Conservation (phyloP, 2,113 vertebrate species). For the Hippocampus zosterae region DNA sequence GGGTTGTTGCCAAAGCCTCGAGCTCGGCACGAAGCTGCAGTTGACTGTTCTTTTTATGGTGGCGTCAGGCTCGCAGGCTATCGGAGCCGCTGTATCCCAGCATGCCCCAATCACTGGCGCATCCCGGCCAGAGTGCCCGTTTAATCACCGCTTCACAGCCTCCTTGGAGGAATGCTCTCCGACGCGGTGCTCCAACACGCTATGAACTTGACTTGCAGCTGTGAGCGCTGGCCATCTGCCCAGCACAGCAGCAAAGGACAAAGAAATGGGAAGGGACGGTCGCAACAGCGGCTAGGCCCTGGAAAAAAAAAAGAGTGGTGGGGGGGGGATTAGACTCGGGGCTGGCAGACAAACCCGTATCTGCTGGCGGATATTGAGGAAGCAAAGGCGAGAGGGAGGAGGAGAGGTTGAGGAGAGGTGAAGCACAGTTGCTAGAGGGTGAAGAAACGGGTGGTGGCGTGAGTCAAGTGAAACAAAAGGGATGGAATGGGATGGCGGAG, state of each 20-base stretch:
- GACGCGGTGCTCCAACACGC: conserved; percentile 43
- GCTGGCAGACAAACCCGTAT: conserved; percentile 47
- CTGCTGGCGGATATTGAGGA: conserved; percentile 35
- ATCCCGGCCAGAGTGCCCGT: conserved; percentile 39
- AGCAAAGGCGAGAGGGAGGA: conserved; percentile 20
- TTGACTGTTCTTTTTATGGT: conserved; percentile 61
- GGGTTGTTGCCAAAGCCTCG: conserved; percentile 21
- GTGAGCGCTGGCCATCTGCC: conserved; percentile 34
- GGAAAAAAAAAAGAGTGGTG: conserved; percentile 34
- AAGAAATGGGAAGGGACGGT: conserved; percentile 34
- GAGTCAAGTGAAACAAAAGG: conserved; percentile 41
- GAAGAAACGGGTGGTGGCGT: conserved; percentile 19
- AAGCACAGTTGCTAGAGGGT: conserved; percentile 26
- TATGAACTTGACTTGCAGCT: conserved; percentile 40
- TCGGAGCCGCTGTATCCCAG: conserved; percentile 24
- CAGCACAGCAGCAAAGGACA: conserved; percentile 40
- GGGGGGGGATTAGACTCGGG: conserved; percentile 49
- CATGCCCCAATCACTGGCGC: conserved; percentile 39
- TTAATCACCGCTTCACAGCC: conserved; percentile 52
- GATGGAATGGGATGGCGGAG: conserved; percentile 41
- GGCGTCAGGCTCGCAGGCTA: conserved; percentile 30
- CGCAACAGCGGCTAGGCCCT: conserved; percentile 33
- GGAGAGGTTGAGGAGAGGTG: conserved; percentile 30
- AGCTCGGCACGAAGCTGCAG: conserved; percentile 46
- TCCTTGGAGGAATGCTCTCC: conserved; percentile 43